Evolutionary conservation across 2,888 invertebrate genomes (phyloP), one percentile per base, ranked within the genome.

Genomic region (Cactoblastis cactorum): DNA sequence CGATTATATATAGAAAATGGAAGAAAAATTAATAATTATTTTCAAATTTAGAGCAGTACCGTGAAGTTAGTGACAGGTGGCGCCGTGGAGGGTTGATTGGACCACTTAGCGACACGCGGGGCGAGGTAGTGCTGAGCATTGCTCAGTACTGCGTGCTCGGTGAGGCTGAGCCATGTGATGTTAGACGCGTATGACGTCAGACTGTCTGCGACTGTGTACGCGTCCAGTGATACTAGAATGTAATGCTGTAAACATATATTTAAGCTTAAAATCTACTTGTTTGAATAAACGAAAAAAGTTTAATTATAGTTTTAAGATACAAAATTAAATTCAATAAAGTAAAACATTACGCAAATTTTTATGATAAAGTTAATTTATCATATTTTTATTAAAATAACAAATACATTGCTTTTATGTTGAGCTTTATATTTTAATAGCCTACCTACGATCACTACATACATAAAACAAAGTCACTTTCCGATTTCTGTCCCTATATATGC

Each of bases 151-250:
- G 82, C 80, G 56, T 77, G 79, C 19, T 83, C 67, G 0, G 80
- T 75, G 9, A 88, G 59, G 56, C 85, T 88, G 8, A 88, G 61
- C 88, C 88, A 89, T 0, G 85, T 87, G 8, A 80, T 71, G 56
- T 88, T 88, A 0, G 80, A 78, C 1, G 72, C 66, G 37, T 76
- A 73, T 8, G 67, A 63, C 1, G 60, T 50, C 3, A 89, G 56
- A 12, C 74, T 57, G 1, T 83, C 75, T 0, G 76, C 77, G 1
- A 83, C 65, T 11, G 67, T 77, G 2, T 80, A 73, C 1, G 80
- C 68, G 52, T 89, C 88, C 71, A 87, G 72, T 1, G 81, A 73
- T 1, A 74, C 73, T 34, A 87, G 62, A 33, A 87, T 75, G 52
- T 78, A 87, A 57, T 88, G 88, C 88, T 89, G 57, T 15, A 70